Conservation (phyloP, 1,140 invertebrate genomes). For the Periplaneta americana region DNA sequence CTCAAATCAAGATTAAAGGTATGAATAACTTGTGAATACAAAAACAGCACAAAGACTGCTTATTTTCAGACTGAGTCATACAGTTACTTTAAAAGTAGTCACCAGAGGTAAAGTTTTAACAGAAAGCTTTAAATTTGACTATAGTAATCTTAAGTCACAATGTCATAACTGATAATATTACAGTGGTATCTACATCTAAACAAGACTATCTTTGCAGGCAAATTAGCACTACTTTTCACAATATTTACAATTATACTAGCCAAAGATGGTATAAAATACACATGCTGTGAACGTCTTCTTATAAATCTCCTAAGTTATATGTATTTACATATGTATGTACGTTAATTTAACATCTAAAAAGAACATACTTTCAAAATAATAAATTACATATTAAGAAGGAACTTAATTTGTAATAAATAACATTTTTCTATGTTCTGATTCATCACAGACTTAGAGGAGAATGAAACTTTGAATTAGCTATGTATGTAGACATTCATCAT, state of each 20-base stretch:
- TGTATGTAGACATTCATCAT: neutral
- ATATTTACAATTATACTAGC: neutral
- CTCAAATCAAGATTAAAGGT: too few species aligned
- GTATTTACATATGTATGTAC: neutral
- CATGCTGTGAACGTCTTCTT: neutral
- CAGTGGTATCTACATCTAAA: too few species aligned
- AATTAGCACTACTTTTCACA: neutral
- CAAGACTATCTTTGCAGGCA: neutral
- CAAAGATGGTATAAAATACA: neutral
- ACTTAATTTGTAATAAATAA: neutral
- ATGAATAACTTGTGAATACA: too few species aligned
- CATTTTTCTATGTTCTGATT: neutral
- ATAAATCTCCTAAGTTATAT: neutral
- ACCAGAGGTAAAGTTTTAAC: too few species aligned
- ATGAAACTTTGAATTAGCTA: neutral
- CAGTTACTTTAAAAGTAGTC: too few species aligned
- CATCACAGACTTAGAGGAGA: neutral
- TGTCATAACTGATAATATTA: too few species aligned
- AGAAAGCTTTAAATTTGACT: too few species aligned
- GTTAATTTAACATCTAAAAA: neutral
- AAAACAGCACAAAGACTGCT: too few species aligned
- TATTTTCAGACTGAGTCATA: too few species aligned
- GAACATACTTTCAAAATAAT: neutral
- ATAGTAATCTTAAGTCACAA: too few species aligned
- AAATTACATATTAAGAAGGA: neutral